phyloP scores from a whole-genome alignment of 2,888 invertebrate genomes.

The Eugnorisma glareosa region DNA sequence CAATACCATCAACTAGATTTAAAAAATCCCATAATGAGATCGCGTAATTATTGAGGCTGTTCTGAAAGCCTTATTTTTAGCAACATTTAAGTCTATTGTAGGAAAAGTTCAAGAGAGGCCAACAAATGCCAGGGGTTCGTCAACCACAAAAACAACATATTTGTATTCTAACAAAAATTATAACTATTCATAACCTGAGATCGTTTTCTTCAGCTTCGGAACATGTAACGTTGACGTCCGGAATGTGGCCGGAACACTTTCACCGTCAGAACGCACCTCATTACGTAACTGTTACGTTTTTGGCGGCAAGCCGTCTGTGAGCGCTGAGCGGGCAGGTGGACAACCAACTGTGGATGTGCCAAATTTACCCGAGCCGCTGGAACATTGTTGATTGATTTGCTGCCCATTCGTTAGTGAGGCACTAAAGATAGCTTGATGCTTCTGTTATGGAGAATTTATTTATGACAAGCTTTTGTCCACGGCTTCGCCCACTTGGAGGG shows the following conservation, averaged over 20 bases:
- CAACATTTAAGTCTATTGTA: not conserved
- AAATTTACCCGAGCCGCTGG: conserved; percentile 38
- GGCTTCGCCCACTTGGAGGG: not conserved
- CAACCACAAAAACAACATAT: not conserved
- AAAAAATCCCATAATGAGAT: not conserved
- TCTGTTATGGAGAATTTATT: not conserved
- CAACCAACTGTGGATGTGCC: conserved; percentile 43
- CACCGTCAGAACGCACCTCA: conserved; percentile 72
- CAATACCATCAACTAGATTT: not conserved
- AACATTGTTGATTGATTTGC: conserved; percentile 26
- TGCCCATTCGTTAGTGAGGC: not conserved
- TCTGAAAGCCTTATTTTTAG: not conserved
- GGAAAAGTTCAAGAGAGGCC: not conserved
- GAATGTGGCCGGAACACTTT: conserved; percentile 82
- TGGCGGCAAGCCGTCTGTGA: conserved; percentile 84
- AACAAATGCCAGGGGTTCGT: not conserved
- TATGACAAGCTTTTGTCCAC: not conserved
- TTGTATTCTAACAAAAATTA: conserved; percentile 8
- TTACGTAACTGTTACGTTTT: conserved; percentile 70
- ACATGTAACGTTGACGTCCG: conserved; percentile 64
- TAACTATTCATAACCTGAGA: conserved; percentile 43
- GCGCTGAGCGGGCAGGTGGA: conserved; percentile 36
- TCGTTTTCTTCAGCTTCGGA: conserved; percentile 52
- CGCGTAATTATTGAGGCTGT: not conserved
- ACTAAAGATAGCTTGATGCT: not conserved